Base-by-base conservation (phyloP, 1,140 invertebrate genomes). In the Eupristina koningsbergeri region DNA sequence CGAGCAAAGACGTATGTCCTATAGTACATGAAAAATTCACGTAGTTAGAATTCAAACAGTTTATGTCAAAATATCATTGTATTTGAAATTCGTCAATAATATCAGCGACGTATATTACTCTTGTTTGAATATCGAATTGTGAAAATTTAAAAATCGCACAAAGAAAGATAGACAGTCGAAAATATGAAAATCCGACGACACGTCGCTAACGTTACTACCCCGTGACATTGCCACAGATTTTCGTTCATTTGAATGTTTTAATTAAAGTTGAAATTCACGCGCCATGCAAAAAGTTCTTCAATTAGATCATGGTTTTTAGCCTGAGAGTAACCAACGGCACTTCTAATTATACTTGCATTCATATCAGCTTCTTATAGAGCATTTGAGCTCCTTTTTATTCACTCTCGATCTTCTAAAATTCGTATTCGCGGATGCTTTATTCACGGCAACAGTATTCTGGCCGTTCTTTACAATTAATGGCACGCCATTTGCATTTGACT, bases 251-350 rank as follows among this genome's bases (percentile, higher is more conserved):
- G 39, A 17, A 75, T 84, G 63, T 80, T 80, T 79, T 84, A 84
- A 84, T 84, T 86, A 85, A 85, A 84, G 73, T 84, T 81, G 71
- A 84, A 84, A 86, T 69, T 29, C 39, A 50, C n/a, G 29, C n/a
- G 39, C 45, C 41, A 81, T 67, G 61, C 76, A 67, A 80, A 85
- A 86, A 83, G 83, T 86, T 86, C 45, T 84, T 80, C 77, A 75
- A 80, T 84, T 76, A 84, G 15, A 76, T 15, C 45, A 11, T 29
- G 39, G 67, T 22, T 63, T 84, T 79, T 31, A 39, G 29, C 17
- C 1, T 53, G 15, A 22, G 1, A 41, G 39, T 64, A 64, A 69
- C 53, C 19, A 47, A 71, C 26, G 34, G 29, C 36, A 11, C 5
- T 15, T 26, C 80, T 74, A 81, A 81, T 81, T 81, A 74, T 45